Conservation (phyloP, 2,888 invertebrate species). For the Eupithecia subfuscata region DNA sequence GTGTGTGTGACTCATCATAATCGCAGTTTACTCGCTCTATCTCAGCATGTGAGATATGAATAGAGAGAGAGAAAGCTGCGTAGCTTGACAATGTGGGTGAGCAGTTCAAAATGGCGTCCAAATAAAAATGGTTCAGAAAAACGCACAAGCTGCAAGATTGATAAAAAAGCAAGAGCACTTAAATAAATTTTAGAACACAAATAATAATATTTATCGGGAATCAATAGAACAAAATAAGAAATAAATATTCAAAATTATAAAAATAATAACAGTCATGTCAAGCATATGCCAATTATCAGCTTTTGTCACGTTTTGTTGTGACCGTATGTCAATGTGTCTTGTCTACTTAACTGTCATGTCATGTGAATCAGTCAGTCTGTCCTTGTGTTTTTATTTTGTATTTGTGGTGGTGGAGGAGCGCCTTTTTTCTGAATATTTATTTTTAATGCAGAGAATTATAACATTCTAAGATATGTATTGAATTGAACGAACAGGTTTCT, state of each 20-base stretch:
- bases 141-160: background rate
- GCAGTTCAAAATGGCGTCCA: conserved; percentile 78
- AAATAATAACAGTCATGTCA: background rate
- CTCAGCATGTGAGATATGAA: conserved; percentile 45
- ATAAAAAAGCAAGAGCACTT: background rate
- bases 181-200: no score
- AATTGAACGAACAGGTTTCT: background rate
- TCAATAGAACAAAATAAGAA: no score
- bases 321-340: background rate
- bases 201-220: no score
- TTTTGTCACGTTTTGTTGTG: background rate
- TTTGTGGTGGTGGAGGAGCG: no score
- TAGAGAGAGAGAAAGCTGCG: conserved; percentile 63
- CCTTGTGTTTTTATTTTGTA: no score
- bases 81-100: conserved; percentile 51
- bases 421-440: background rate
- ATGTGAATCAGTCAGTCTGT: background rate
- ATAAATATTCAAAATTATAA: background rate
- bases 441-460: background rate
- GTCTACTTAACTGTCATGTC: no score
- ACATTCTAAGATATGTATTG: background rate
- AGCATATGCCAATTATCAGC: background rate
- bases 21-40: conserved; percentile 64
- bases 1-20: conserved; percentile 65
- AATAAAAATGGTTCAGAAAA: background rate